Percentiles rank a stretch among this genome's conserved stretches.
Conservation (phyloP, 2,113 vertebrate genomes). For the Brachypteracias leptosomus region DNA sequence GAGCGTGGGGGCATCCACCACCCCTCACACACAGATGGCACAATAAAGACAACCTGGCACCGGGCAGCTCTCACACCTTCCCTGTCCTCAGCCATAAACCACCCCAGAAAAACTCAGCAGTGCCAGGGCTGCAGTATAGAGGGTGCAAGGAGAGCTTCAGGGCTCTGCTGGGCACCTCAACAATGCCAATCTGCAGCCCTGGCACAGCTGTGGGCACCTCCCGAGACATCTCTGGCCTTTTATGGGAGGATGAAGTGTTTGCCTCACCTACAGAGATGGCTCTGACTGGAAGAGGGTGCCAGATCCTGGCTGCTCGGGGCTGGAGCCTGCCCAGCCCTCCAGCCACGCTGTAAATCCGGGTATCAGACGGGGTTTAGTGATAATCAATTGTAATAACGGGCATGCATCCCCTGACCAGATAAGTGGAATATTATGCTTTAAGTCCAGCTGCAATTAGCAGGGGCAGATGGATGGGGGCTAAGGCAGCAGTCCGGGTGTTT, state of each 20-base stretch:
- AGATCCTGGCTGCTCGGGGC: neutral
- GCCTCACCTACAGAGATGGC: neutral
- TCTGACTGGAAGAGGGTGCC: neutral
- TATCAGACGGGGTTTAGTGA: slow-evolving; percentile 56
- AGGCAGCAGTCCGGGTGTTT: neutral
- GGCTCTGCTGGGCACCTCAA: neutral
- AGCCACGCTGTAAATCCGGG: slow-evolving; percentile 36
- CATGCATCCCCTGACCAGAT: neutral
- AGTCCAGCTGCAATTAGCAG: slow-evolving; percentile 22
- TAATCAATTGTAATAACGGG: slow-evolving; percentile 23
- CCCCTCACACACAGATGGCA: neutral
- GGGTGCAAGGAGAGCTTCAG: neutral
- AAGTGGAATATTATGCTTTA: slow-evolving; percentile 19
- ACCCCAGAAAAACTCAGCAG: fast-evolving
- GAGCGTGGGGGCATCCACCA: neutral
- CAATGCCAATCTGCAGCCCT: neutral
- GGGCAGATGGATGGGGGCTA: slow-evolving; percentile 37
- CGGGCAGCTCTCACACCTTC: neutral
- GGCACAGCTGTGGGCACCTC: neutral
- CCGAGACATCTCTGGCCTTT: fast-evolving
- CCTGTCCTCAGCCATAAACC: neutral
- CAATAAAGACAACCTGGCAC: neutral
- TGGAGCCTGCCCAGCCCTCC: neutral
- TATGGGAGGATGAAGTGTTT: fast-evolving
- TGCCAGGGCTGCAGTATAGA: fast-evolving